These are phyloP conservation scores for Cephus rjabovi DNA, from an alignment of 2,888 invertebrate genomes.

Conservation along the genomic window DNA sequence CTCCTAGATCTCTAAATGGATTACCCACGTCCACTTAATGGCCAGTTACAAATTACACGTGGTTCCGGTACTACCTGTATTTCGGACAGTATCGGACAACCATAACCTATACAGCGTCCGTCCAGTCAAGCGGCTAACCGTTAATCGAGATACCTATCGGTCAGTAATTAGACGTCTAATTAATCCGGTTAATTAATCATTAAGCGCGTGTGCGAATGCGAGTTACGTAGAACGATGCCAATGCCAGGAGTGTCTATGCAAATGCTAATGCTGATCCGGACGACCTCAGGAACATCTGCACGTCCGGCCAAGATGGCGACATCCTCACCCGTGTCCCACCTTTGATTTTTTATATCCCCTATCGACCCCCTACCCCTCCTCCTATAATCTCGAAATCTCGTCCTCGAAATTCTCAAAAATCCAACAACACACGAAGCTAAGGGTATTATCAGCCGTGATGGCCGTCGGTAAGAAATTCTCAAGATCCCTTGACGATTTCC, in stretches of 20 bases:
- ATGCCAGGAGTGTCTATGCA: background rate
- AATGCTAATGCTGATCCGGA: background rate
- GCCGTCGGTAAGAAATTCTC: background rate
- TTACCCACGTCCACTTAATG: background rate
- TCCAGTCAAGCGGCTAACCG: constrained; percentile 9
- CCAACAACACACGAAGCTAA: background rate
- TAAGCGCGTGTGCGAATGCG: constrained; percentile 11
- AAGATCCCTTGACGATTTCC: background rate
- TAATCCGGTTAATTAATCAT: constrained; percentile 46
- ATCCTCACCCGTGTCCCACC: background rate
- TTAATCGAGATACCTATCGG: constrained; percentile 40
- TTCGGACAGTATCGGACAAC: background rate
- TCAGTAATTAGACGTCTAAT: constrained; percentile 47
- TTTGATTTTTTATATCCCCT: background rate
- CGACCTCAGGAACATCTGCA: background rate
- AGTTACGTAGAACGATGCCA: background rate
- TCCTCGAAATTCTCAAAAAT: background rate
- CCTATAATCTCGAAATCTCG: background rate
- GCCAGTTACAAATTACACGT: background rate
- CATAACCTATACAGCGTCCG: background rate
- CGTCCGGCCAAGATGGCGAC: background rate
- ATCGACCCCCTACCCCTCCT: background rate
- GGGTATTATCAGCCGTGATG: background rate
- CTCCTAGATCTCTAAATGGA: background rate
- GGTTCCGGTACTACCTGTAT: background rate